These are phyloP conservation scores for Danionella dracula DNA, from an alignment of 2,797 vertebrate genomes.

Conservation along the genomic window DNA sequence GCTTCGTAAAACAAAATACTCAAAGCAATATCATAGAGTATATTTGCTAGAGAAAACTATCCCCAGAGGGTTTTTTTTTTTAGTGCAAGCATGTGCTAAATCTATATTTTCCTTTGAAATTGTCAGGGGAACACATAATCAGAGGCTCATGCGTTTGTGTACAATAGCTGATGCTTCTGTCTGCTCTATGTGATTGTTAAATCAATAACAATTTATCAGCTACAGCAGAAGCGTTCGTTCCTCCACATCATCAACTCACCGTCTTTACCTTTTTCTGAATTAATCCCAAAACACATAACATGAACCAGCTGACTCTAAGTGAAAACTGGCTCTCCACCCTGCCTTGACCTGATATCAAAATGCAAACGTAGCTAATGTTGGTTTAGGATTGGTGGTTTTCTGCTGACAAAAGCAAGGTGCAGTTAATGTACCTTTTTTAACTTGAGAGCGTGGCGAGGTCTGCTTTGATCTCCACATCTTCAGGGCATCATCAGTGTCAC, in stretches of 20 bases:
- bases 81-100: neutral
- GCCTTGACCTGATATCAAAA: constrained; percentile 8
- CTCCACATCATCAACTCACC: constrained; percentile 65
- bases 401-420: constrained; percentile 56
- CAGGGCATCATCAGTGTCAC: constrained; percentile 43
- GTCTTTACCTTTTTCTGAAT: constrained; percentile 62
- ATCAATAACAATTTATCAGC: constrained; percentile 59
- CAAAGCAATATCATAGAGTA: too few relatives aligned
- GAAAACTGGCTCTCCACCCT: constrained; percentile 41
- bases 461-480: constrained; percentile 50
- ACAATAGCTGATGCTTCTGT: constrained; percentile 48
- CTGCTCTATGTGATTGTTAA: constrained; percentile 62
- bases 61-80: neutral
- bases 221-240: constrained; percentile 59
- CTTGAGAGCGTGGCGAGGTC: constrained; percentile 3
- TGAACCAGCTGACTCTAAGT: constrained; percentile 45
- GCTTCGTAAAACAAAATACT: too few relatives aligned
- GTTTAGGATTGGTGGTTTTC: constrained; percentile 41
- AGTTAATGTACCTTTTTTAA: neutral
- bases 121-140: constrained; percentile 9
- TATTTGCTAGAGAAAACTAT: too few relatives aligned
- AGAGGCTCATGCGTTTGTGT: constrained; percentile 30
- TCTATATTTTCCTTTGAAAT: neutral
- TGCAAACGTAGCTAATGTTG: constrained; percentile 57
- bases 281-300: constrained; percentile 54